Conservation (phyloP, 2,888 invertebrate species). For the Diaprepes abbreviatus region DNA sequence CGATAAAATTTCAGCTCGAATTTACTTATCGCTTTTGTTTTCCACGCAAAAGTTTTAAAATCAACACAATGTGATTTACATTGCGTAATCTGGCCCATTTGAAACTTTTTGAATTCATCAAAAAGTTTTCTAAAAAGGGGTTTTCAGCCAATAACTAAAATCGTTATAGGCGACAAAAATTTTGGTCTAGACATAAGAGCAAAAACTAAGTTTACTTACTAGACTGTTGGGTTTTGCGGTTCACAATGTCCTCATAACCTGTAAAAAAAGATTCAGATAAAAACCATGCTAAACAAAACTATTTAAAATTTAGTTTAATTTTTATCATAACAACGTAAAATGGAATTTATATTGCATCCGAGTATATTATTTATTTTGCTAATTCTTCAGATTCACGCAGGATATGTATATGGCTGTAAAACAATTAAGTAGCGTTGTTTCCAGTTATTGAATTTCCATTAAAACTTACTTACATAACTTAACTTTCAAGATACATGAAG, state of each 20-base stretch:
- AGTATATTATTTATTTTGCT: too few relatives aligned
- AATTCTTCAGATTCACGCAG: too few relatives aligned
- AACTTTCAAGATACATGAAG: too few relatives aligned
- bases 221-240: background rate
- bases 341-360: too few relatives aligned
- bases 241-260: background rate
- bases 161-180: background rate
- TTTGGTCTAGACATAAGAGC: background rate
- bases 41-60: background rate
- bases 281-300: too few relatives aligned
- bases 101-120: background rate
- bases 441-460: too few relatives aligned
- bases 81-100: background rate
- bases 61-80: background rate
- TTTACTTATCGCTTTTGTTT: background rate
- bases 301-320: too few relatives aligned
- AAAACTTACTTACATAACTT: too few relatives aligned
- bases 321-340: too few relatives aligned
- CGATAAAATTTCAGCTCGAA: background rate
- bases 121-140: background rate
- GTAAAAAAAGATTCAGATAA: background rate
- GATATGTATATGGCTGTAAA: too few relatives aligned
- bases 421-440: too few relatives aligned
- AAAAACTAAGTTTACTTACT: background rate
- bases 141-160: background rate